Percentiles rank a stretch among this genome's conserved stretches.
These are phyloP conservation scores for Micromys minutus DNA, from an alignment of 2,113 vertebrate species.

Conservation along the genomic window DNA sequence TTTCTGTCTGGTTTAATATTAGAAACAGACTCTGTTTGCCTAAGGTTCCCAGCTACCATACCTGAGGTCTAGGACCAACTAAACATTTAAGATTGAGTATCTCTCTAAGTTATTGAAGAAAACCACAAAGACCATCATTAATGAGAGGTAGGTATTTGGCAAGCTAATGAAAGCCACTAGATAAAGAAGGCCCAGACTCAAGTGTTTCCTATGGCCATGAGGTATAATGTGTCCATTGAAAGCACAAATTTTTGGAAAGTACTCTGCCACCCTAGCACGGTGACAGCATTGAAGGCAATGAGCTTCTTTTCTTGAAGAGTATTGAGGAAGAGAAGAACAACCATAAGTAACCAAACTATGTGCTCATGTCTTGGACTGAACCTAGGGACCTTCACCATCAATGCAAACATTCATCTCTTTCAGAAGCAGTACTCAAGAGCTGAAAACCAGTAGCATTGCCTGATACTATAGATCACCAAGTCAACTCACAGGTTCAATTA, in stretches of 20 bases:
- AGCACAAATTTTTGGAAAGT: neutral
- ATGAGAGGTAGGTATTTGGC: neutral
- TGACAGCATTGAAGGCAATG: neutral
- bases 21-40: constrained; percentile 15
- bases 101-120: neutral
- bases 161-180: neutral
- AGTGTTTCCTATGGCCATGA: neutral
- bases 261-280: neutral
- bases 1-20: neutral
- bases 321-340: neutral
- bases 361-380: constrained; percentile 1
- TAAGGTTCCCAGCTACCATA: neutral
- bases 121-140: neutral
- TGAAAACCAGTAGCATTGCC: neutral
- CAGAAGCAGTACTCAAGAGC: neutral
- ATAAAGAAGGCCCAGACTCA: neutral
- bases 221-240: neutral
- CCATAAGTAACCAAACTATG: constrained; percentile 3
- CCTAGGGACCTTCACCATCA: neutral
- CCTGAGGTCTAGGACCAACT: neutral
- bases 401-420: neutral
- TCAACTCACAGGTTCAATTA: neutral
- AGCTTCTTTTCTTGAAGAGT: constrained; percentile 20
- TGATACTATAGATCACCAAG: neutral
- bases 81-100: neutral